A percentile compares a stretch with the other conserved stretches of the same genome.
Evolutionary conservation across 2,888 invertebrate species (phyloP).

Genomic region (Ectemnius lituratus): DNA sequence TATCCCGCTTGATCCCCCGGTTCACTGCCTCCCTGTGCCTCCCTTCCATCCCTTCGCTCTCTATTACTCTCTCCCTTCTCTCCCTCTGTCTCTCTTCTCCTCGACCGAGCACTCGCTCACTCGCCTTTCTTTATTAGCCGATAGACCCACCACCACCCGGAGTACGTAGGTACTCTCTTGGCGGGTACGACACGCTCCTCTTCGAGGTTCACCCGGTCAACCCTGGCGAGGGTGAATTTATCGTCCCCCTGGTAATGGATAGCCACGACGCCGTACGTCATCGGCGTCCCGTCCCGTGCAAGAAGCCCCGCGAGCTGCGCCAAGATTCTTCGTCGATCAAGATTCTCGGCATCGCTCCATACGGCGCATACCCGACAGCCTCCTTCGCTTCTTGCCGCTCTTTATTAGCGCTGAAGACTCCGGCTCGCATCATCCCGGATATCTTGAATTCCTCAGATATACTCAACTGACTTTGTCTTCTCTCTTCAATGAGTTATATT

Average conservation of each 20-base stretch:
- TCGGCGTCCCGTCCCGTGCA: constrained; percentile 49
- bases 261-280: constrained; percentile 67
- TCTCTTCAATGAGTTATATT: too few species aligned
- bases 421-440: too few species aligned
- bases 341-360: constrained; percentile 31
- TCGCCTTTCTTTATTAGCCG: constrained; percentile 62
- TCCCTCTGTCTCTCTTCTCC: constrained; percentile 23
- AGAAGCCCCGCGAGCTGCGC: constrained; percentile 40
- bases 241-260: constrained; percentile 63
- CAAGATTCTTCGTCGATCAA: constrained; percentile 40
- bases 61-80: too few species aligned
- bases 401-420: neutral
- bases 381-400: constrained; percentile 5
- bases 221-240: constrained; percentile 63
- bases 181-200: constrained; percentile 61
- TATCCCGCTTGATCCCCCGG: constrained; percentile 68
- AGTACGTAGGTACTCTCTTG: constrained; percentile 36
- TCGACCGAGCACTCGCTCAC: constrained; percentile 8
- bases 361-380: neutral
- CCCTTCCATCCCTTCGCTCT: constrained; percentile 3
- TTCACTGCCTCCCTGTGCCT: constrained; percentile 53
- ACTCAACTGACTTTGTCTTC: too few species aligned
- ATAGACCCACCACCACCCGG: constrained; percentile 65
- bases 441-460: neutral
- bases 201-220: constrained; percentile 62